These are phyloP conservation scores for Drosophila greeni DNA, from an alignment of 2,888 invertebrate genomes.

Conservation along the genomic window DNA sequence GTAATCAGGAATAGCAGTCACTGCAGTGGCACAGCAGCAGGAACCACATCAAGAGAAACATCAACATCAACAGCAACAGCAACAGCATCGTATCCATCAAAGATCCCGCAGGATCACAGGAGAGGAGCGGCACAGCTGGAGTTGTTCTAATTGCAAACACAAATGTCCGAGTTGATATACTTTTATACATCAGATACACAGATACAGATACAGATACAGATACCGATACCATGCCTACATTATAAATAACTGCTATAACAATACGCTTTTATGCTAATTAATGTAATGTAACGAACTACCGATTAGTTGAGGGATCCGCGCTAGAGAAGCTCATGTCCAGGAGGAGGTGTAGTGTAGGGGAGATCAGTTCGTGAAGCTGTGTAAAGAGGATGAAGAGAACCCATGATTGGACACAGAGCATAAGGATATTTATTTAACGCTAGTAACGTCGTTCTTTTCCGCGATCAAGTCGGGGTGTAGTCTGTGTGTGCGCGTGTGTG, in stretches of 20 bases:
- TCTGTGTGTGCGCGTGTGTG: slow-evolving; percentile 4
- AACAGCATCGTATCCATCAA: not conserved
- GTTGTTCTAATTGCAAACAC: slow-evolving; percentile 16
- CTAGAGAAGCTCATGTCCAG: not conserved
- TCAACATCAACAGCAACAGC: not conserved
- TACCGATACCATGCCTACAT: slow-evolving; percentile 41
- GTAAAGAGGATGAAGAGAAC: not conserved
- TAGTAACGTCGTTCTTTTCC: slow-evolving; percentile 7
- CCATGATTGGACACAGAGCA: not conserved
- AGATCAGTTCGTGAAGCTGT: not conserved
- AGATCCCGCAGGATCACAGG: slow-evolving; percentile 5
- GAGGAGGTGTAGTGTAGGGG: not conserved
- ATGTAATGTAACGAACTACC: slow-evolving; percentile 52
- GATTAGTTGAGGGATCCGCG: slow-evolving; percentile 13
- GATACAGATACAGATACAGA: slow-evolving; percentile 1
- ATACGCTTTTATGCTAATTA: slow-evolving; percentile 67
- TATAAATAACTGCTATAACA: slow-evolving; percentile 50
- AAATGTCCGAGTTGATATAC: slow-evolving; percentile 10
- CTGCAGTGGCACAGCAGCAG: not conserved
- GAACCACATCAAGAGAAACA: not conserved
- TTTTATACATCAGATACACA: slow-evolving; percentile 12
- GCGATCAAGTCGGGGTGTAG: not conserved
- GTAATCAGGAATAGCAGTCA: slow-evolving; percentile 5
- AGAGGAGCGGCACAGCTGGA: slow-evolving; percentile 4
- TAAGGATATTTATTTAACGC: slow-evolving; percentile 27